Conservation (phyloP, 2,888 invertebrate species). For the Nomada fabriciana region DNA sequence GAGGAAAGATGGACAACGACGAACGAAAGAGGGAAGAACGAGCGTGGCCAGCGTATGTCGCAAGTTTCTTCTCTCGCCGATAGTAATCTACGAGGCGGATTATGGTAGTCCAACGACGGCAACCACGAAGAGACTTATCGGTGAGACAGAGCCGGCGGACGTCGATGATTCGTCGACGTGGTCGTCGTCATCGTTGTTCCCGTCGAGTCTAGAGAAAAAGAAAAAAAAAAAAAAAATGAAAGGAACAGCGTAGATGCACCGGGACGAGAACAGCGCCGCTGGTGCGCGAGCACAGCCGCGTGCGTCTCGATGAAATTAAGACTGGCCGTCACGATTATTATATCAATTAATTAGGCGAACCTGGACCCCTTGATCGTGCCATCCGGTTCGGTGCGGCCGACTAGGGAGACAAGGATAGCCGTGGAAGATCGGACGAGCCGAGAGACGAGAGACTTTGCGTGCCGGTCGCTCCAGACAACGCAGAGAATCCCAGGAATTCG, state of each 20-base stretch:
- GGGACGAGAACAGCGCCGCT: constrained; percentile 38
- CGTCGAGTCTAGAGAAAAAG: constrained; percentile 7
- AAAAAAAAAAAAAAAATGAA: constrained; percentile 12
- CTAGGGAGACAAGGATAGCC: constrained; percentile 24
- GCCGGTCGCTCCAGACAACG: constrained; percentile 50
- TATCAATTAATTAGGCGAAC: constrained; percentile 78
- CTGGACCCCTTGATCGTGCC: constrained; percentile 70
- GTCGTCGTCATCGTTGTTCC: constrained; percentile 6
- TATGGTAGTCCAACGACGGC: constrained; percentile 71
- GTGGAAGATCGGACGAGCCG: neutral
- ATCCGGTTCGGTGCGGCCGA: constrained; percentile 75
- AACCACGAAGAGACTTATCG: constrained; percentile 73
- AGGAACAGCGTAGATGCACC: neutral
- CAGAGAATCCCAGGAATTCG: constrained; percentile 74
- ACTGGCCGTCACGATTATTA: constrained; percentile 77
- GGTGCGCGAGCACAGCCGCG: constrained; percentile 20
- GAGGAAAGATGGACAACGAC: neutral
- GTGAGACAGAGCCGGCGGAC: constrained; percentile 53
- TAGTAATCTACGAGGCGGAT: constrained; percentile 74
- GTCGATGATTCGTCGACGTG: constrained; percentile 54
- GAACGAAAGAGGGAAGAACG: constrained; percentile 24
- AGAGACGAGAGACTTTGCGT: constrained; percentile 53
- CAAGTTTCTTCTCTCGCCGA: constrained; percentile 72
- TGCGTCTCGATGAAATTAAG: constrained; percentile 75
- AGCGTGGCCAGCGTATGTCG: constrained; percentile 66